Base-by-base conservation (phyloP, 92 coral and sea anemone species). In the Palythoa grandis region DNA sequence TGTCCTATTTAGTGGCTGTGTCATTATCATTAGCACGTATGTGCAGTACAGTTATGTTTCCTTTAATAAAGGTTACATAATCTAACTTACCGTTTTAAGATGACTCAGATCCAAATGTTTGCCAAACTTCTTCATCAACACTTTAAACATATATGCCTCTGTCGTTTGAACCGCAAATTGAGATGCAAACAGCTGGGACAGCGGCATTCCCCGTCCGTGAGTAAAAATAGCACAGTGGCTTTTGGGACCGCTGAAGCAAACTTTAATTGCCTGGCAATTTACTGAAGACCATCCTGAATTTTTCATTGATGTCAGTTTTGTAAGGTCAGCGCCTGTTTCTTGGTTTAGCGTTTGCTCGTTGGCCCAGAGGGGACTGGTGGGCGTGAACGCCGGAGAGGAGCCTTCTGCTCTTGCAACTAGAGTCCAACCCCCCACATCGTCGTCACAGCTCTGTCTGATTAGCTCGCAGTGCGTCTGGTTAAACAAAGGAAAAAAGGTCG, bases 161-260 rank as follows among this genome's bases (percentile, higher is more conserved):
- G 90, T 87, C 1, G 95, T 93, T 78, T 96, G 94, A 11, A 96
- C 94, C 2, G 98, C 98, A 83, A 96, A 96, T 86, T 95, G 95
- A 9, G 98, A 86, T 43, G 88, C 93, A 61, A 96, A 96, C 67
- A 96, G 72, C 47, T 93, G 87, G 60, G 98, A 92, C 37, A 96
- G 87, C 39, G 94, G 89, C 82, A 91, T 85, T 17, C 90, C 93
- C 53, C 87, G 88, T 68, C 92, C 91, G 82, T 96, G 98, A 19
- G 98, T 91, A 38, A 96, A 96, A 47, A 95, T 92, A n/a, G 98
- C 98, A 76, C 98, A 96, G 90, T 96, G 83, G 29, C 95, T 90
- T 54, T 90, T 90, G 15, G 98, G 99, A 11, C 99, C 99, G 75
- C 98, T 96, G 72, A 89, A 96, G 83, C 99, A 96, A 24, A 94